phyloP scores from a whole-genome alignment of 2,113 vertebrate species.

The Synodontis membranacea region DNA sequence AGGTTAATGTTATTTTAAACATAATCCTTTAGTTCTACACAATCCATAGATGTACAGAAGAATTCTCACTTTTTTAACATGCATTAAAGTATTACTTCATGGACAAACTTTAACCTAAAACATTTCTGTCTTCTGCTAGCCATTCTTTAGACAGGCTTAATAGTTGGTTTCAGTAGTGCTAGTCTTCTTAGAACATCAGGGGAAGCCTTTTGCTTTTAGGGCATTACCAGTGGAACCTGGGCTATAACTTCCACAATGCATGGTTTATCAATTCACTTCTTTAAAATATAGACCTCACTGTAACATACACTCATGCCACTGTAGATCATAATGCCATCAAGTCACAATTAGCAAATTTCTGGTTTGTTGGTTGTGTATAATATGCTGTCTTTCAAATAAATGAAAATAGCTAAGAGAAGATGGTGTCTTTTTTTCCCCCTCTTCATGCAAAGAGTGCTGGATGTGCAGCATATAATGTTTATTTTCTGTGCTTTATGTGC shows the following conservation, averaged over 20 bases:
- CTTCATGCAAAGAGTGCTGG: neutral
- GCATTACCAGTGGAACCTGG: neutral
- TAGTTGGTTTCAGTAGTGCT: slow-evolving; percentile 10
- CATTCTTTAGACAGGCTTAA: neutral
- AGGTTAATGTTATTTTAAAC: slow-evolving; percentile 31
- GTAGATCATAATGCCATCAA: slow-evolving; percentile 27
- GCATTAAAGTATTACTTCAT: slow-evolving; percentile 9
- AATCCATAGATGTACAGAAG: slow-evolving; percentile 11
- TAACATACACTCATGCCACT: slow-evolving; percentile 17
- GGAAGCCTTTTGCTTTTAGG: neutral
- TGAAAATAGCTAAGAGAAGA: slow-evolving; percentile 46
- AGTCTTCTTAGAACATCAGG: slow-evolving; percentile 16
- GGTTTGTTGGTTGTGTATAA: slow-evolving; percentile 48
- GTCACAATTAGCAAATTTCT: slow-evolving; percentile 37
- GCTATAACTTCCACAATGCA: slow-evolving; percentile 18
- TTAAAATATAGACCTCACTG: slow-evolving; percentile 8
- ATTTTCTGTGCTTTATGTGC: neutral
- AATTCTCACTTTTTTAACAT: neutral
- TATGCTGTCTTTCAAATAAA: slow-evolving; percentile 55
- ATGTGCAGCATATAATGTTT: neutral
- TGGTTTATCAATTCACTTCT: slow-evolving; percentile 28
- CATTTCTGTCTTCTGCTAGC: slow-evolving; percentile 28
- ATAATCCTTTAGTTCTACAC: slow-evolving; percentile 27
- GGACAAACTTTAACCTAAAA: neutral
- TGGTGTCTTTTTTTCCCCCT: neutral